Percentiles rank a stretch among this genome's conserved stretches.
Evolutionary conservation across 2,113 vertebrate species (phyloP).

Genomic region (Microcebus ravelobensis): DNA sequence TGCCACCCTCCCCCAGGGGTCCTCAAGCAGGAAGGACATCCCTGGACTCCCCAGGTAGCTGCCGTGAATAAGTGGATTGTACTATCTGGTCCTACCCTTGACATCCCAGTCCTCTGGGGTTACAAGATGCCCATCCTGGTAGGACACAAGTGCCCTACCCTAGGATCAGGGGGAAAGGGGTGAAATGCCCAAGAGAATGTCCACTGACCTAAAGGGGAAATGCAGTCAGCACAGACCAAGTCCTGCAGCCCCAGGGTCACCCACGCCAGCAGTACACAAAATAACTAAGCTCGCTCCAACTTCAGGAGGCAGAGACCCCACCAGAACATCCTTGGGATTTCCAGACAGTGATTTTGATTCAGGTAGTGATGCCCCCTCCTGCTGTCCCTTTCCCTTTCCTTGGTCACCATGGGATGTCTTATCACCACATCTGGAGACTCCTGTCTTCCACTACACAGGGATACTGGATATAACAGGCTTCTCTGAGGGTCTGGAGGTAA

Average conservation of each 20-base stretch:
- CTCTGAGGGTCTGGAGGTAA: not conserved
- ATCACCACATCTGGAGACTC: not conserved
- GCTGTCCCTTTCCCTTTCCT: not conserved
- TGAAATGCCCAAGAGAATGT: not conserved
- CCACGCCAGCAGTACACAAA: too few relatives aligned
- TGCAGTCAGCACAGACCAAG: not conserved
- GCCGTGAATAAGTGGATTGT: not conserved
- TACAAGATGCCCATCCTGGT: not conserved
- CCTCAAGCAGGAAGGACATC: not conserved
- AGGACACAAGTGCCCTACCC: not conserved
- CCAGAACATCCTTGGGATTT: too few relatives aligned
- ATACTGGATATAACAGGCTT: not conserved
- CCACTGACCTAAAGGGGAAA: not conserved
- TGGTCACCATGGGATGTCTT: not conserved
- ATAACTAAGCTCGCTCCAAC: too few relatives aligned
- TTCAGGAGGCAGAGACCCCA: too few relatives aligned
- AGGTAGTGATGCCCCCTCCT: not conserved
- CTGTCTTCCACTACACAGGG: not conserved
- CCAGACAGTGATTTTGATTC: too few relatives aligned
- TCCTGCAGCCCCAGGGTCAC: not conserved
- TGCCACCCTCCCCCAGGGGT: not conserved
- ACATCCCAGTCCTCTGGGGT: not conserved
- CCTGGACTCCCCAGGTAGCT: not conserved
- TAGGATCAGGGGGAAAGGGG: not conserved
- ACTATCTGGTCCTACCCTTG: not conserved